A percentile compares a stretch with the other conserved stretches of the same genome.
These are phyloP conservation scores for Taeniopygia guttata DNA, from an alignment of 2,797 vertebrate genomes.

Conservation along the genomic window DNA sequence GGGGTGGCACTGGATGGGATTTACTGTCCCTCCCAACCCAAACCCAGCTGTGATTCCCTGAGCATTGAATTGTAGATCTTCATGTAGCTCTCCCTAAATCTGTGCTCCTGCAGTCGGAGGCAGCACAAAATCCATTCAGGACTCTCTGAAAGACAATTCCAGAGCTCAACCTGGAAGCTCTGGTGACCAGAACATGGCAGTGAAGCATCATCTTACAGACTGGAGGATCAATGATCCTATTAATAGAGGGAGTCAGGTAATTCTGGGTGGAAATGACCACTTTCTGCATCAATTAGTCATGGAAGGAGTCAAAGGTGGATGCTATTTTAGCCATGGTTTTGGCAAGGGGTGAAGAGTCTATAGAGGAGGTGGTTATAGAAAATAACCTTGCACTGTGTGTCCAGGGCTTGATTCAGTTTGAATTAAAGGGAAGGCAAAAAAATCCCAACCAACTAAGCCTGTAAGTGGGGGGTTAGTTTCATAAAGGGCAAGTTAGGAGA, in stretches of 20 bases:
- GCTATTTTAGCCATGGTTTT: not conserved
- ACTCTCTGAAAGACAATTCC: not conserved
- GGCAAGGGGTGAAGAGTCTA: not conserved
- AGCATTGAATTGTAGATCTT: not conserved
- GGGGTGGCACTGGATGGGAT: fast-evolving
- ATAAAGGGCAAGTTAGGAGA: not conserved
- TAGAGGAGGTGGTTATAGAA: not conserved
- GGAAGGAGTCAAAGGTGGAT: not conserved
- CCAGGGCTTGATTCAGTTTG: not conserved
- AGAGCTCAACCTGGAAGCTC: not conserved
- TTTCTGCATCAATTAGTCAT: not conserved
- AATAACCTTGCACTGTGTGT: not conserved
- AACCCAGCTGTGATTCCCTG: not conserved
- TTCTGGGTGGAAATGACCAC: not conserved
- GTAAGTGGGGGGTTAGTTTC: not conserved
- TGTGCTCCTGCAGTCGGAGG: not conserved
- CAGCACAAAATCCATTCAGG: not conserved
- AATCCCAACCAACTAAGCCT: not conserved
- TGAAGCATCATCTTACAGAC: not conserved
- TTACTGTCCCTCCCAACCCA: not conserved
- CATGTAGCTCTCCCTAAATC: not conserved
- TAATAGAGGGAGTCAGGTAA: not conserved
- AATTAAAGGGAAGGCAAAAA: not conserved
- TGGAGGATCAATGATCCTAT: not conserved
- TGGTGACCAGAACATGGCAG: not conserved